Percentiles rank a stretch among this genome's conserved stretches.
Evolutionary conservation across 2,888 invertebrate genomes (phyloP).

Genomic region (Apamea monoglypha): DNA sequence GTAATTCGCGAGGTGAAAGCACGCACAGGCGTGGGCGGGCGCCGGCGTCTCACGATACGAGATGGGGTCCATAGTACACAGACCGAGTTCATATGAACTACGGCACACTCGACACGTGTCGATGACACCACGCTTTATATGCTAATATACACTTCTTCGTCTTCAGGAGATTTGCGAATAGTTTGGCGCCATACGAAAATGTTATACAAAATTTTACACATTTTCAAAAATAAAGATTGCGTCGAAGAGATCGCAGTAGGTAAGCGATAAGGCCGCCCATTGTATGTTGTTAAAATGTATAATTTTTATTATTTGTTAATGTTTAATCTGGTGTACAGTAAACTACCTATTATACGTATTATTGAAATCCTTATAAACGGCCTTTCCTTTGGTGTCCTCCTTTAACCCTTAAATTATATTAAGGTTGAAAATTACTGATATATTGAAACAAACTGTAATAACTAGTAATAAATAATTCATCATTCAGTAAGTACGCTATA

Average conservation of each 20-base stretch:
- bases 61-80: conserved; percentile 64
- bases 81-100: conserved; percentile 36
- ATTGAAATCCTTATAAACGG: no score
- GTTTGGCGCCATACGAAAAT: background rate
- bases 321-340: background rate
- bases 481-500: conserved; percentile 7
- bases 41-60: conserved; percentile 69
- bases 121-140: conserved; percentile 48
- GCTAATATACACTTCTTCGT: conserved; percentile 25
- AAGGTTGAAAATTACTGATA: background rate
- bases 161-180: background rate
- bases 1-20: conserved; percentile 80
- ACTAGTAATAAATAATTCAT: background rate
- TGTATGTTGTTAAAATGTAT: background rate
- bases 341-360: background rate
- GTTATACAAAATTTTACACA: background rate
- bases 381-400: no score
- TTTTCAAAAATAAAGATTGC: background rate
- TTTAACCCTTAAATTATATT: background rate
- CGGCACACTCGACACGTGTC: conserved; percentile 43
- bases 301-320: background rate
- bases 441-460: background rate
- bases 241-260: background rate
- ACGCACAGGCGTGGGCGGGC: conserved; percentile 73
- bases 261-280: background rate